Conservation (phyloP, 2,797 vertebrate species). For the Adelosebastes latens region DNA sequence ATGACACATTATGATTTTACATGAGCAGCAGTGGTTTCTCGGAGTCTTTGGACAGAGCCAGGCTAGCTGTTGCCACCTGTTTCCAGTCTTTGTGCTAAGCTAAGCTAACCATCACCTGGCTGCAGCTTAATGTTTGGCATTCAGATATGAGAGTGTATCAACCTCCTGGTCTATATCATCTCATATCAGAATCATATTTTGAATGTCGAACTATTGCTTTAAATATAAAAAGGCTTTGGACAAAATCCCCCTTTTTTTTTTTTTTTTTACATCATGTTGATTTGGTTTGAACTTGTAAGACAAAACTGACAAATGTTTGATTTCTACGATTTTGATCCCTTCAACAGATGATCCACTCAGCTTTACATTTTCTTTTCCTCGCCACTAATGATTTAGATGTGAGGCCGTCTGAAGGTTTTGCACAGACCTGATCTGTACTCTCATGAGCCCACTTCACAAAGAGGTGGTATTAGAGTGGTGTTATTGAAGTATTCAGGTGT, state of each 20-base stretch:
- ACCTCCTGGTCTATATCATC: neutral
- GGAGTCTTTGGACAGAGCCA: neutral
- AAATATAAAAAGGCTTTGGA: neutral
- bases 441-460: slow-evolving; percentile 44
- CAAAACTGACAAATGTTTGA: slow-evolving; percentile 1
- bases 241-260: neutral
- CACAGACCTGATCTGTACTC: slow-evolving; percentile 11
- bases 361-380: slow-evolving; percentile 10
- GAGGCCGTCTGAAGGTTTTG: slow-evolving; percentile 28
- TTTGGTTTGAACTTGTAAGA: slow-evolving; percentile 1
- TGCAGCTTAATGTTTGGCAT: too few relatives aligned
- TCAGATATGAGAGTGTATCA: too few relatives aligned
- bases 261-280: neutral
- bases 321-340: neutral
- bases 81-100: too few relatives aligned
- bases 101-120: too few relatives aligned
- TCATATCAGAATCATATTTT: neutral
- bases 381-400: slow-evolving; percentile 37
- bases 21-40: neutral
- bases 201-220: neutral
- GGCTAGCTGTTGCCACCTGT: neutral
- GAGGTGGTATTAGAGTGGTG: slow-evolving; percentile 13
- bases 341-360: slow-evolving; percentile 15
- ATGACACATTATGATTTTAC: neutral
- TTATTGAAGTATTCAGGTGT: slow-evolving; percentile 49